A percentile compares a stretch with the other conserved stretches of the same genome.
Evolutionary conservation across 1,140 invertebrate genomes (phyloP).

Genomic region (Temnothorax nylanderi): DNA sequence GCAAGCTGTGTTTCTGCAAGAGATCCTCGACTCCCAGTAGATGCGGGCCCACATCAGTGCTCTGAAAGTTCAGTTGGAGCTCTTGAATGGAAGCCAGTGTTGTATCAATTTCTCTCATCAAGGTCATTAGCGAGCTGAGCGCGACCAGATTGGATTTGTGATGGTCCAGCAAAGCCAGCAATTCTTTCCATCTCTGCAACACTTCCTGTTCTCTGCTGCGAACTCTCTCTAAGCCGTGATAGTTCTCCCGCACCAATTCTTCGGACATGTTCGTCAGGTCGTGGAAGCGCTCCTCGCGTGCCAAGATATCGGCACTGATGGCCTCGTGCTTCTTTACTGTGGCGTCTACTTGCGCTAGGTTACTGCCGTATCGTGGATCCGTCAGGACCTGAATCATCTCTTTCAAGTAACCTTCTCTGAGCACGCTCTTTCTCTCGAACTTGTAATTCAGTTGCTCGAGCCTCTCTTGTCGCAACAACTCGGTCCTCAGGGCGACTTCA

Average conservation of each 20-base stretch:
- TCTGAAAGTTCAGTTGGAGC: conserved; percentile 92
- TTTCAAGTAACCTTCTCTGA: conserved; percentile 97
- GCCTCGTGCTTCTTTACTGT: conserved; percentile 99
- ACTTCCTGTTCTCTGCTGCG: conserved; percentile 94
- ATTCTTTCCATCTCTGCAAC: conserved; percentile 93
- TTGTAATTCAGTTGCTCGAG: conserved; percentile 98
- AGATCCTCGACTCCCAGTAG: conserved; percentile 97
- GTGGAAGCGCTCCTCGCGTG: conserved; percentile 97
- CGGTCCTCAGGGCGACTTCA: conserved; percentile 96
- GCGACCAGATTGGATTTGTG: conserved; percentile 93
- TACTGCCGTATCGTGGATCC: conserved; percentile 96
- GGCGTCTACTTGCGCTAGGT: conserved; percentile 97
- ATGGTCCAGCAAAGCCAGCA: conserved; percentile 94
- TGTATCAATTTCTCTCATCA: conserved; percentile 97
- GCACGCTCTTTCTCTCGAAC: conserved; percentile 97
- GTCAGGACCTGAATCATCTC: conserved; percentile 99
- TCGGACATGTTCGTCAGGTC: conserved; percentile 96
- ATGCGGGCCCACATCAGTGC: conserved; percentile 96
- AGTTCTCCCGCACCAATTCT: conserved; percentile 96
- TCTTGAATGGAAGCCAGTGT: conserved; percentile 93
- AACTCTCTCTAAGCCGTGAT: conserved; percentile 95
- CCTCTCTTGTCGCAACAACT: conserved; percentile 96
- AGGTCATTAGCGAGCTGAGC: conserved; percentile 92
- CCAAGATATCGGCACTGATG: conserved; percentile 98
- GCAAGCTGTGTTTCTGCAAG: conserved; percentile 96